phyloP scores from a whole-genome alignment of 2,113 vertebrate species.

The Microtus montanus region DNA sequence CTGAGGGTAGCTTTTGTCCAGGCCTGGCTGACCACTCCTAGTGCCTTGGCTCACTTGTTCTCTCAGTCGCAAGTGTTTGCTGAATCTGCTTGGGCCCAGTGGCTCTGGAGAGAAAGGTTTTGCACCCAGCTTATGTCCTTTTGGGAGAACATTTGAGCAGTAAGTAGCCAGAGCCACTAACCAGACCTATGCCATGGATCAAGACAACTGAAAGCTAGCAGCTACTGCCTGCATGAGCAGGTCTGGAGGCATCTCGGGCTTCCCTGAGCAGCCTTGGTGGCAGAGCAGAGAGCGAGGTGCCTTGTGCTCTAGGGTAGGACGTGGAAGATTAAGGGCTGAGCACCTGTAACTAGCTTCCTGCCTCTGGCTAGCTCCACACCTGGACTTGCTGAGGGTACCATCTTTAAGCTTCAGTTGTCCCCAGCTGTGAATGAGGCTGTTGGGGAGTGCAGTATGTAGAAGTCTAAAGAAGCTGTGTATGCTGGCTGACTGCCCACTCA shows the following conservation, averaged over 20 bases:
- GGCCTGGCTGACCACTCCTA: not conserved
- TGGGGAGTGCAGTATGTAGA: not conserved
- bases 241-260: not conserved
- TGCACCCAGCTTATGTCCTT: not conserved
- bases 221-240: not conserved
- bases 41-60: not conserved
- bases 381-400: not conserved
- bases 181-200: rapidly evolving
- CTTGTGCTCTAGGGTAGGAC: not conserved
- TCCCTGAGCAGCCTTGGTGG: not conserved
- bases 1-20: not conserved
- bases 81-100: not conserved
- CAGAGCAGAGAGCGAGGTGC: not conserved
- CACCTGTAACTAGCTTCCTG: not conserved
- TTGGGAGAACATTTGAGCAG: not conserved
- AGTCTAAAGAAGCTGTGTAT: not conserved
- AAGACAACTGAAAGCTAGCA: not conserved
- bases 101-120: not conserved
- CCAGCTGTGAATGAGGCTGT: not conserved
- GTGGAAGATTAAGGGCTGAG: not conserved
- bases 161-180: not conserved
- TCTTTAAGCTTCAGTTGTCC: not conserved
- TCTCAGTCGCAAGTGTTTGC: not conserved
- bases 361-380: not conserved
- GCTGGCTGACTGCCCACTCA: not conserved